Evolutionary conservation across 2,113 vertebrate species (phyloP), one percentile per base, ranked within the genome.

Genomic region (Agapornis roseicollis): DNA sequence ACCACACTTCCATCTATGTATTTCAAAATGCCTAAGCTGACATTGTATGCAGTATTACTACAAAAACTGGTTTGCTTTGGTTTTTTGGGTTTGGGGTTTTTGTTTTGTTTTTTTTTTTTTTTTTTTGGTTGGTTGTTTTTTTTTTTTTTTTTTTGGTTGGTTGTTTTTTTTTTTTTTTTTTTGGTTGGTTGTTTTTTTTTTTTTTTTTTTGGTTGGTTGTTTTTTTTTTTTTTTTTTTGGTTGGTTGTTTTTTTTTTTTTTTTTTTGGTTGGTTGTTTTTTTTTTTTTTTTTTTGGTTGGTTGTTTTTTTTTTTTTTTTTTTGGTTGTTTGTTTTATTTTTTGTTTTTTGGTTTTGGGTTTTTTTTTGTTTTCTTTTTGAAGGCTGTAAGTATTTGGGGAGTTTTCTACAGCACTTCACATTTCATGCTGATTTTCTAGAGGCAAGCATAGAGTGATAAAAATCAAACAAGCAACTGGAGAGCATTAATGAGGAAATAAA

Each of bases 401-500:
- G 31, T 56, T 93, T 80, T 66, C 23, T 55, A 15, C 68, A 80
- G 41, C 27, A 55, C 50, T 83, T 94, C 25, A 3, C 25, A 69
- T 25, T 91, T 94, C 72, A 77, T 42, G 63, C 55, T 84, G 4
- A 1, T 89, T 85, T 94, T 94, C 76, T 88, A 85, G 86, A 95
- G 64, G 60, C 60, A 83, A 92, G 55, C 50, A 47, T 1, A 92
- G 85, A 80, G 90, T 65, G 47, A 93, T 94, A 93, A 94, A 94
- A 96, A 92, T 74, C 85, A 95, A 93, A 94, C 71, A 76, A 88
- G 58, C 46, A 80, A 80, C 23, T 1, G 19, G 76, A 95, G 83
- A 90, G 42, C 17, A 71, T 95, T 92, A 94, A 86, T 1, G 8
- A 78, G 77, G 88, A 96, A 93, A 95, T 82, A 93, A 95, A 76